Evolutionary conservation across 2,888 invertebrate genomes (phyloP), one percentile per base, ranked within the genome.

Genomic region (Polyommatus icarus): DNA sequence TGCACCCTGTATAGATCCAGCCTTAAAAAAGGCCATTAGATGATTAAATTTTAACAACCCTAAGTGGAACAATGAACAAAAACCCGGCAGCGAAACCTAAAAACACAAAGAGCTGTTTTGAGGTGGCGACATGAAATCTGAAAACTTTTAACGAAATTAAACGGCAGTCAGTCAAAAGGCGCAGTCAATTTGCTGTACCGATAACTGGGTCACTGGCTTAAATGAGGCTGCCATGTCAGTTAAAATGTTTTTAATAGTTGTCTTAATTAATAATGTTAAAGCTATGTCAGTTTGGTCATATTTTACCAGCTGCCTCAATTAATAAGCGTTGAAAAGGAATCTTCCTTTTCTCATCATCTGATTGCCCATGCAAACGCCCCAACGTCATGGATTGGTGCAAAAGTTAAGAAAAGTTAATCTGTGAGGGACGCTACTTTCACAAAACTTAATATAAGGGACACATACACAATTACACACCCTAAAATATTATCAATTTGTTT

Each of bases 161-260:
- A 73, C 67, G 50, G 32, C 29, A 15, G 29, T 67, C 67, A 61
- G 61, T 61, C 61, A 67, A 67, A 67, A 32, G 40, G 46, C 46
- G 18, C 61, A 76, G 76, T 61, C 78, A 78, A 78, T 76, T 76
- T 76, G 54, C 73, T 78, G 75, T 67, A 61, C 86, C 85, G 86
- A 88, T 87, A 85, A 84, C 83, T 79, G 84, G 87, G 86, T 87
- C 88, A 87, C 90, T 89, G 90, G 89, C 91, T 91, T 90, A 90
- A 90, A 91, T 90, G 88, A 90, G 88, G 24, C 24, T 72, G 20
- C n/a, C 73, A 71, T 77, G 73, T 61, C 73, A 73, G 59, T 59
- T 10, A 67, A 29, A 67, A 32, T 1, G 6, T 32, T 29, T 18
- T 67, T 67, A 67, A 67, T 12, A 18, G 29, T 15, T 67, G 2